Evolutionary conservation across 2,888 invertebrate genomes (phyloP).

Genomic region (Euphydryas editha): DNA sequence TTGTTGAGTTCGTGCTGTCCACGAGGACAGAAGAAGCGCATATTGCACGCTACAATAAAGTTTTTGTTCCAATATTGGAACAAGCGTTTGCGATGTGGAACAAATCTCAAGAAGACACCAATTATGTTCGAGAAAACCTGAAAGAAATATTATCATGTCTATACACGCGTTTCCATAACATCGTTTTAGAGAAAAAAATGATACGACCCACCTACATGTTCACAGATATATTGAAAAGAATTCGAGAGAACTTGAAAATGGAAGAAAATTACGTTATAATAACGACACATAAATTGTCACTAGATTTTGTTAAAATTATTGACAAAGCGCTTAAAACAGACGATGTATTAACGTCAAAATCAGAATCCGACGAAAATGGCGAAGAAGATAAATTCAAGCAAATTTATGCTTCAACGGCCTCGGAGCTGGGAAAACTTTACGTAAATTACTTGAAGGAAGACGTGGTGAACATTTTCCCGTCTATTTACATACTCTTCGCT

Average conservation of each 20-base stretch:
- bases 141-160: slow-evolving; percentile 47
- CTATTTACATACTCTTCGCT: slow-evolving; percentile 58
- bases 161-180: slow-evolving; percentile 45
- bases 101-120: slow-evolving; percentile 42
- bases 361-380: background rate
- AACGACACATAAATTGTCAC: slow-evolving; percentile 51
- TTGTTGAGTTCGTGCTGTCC: slow-evolving; percentile 44
- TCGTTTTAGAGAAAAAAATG: slow-evolving; percentile 46
- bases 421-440: slow-evolving; percentile 54
- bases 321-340: slow-evolving; percentile 10
- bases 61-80: slow-evolving; percentile 56
- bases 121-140: slow-evolving; percentile 48
- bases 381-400: slow-evolving; percentile 46
- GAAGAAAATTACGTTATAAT: slow-evolving; percentile 59
- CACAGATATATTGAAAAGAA: slow-evolving; percentile 45
- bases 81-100: slow-evolving; percentile 51
- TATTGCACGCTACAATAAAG: slow-evolving; percentile 51
- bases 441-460: slow-evolving; percentile 58
- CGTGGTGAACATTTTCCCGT: slow-evolving; percentile 53
- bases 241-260: slow-evolving; percentile 49
- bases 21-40: slow-evolving; percentile 52
- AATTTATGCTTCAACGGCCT: slow-evolving; percentile 45
- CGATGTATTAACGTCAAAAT: background rate
- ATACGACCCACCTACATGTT: slow-evolving; percentile 50
- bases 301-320: slow-evolving; percentile 25